Conservation (phyloP, 2,797 vertebrate species). For the Xiphophorus birchmanni region DNA sequence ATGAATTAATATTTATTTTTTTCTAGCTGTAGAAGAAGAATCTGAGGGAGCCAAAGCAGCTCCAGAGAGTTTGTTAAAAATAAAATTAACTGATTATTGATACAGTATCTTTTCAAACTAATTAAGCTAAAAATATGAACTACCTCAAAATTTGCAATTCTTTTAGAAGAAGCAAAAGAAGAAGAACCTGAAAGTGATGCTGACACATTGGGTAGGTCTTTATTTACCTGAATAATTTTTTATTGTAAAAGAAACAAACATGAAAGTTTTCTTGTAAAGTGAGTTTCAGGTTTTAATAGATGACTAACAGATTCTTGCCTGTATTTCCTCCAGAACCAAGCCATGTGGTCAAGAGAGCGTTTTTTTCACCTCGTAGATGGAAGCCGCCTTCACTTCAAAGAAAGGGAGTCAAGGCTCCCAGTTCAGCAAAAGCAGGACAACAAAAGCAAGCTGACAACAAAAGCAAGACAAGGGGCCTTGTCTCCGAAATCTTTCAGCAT, state of each 20-base stretch:
- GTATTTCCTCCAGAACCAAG: background rate
- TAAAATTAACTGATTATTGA: background rate
- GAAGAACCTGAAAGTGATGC: background rate
- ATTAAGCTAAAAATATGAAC: background rate
- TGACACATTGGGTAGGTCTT: background rate
- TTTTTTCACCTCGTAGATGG: no score
- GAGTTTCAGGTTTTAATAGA: background rate
- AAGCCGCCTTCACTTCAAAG: no score
- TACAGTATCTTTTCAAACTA: background rate
- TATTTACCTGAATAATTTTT: no score
- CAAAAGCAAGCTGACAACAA: no score
- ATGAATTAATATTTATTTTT: background rate
- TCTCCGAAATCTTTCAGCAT: no score
- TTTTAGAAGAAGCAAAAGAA: background rate
- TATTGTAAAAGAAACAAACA: no score
- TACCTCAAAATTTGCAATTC: background rate
- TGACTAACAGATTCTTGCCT: background rate
- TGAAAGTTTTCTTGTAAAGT: background rate
- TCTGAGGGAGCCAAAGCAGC: background rate
- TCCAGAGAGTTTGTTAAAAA: background rate
- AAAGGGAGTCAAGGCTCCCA: no score
- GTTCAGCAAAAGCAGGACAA: no score
- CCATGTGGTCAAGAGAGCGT: background rate
- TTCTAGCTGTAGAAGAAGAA: background rate
- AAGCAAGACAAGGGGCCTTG: no score